These are phyloP conservation scores for Leptinotarsa peninsularis DNA, from an alignment of 2,888 invertebrate species.

Conservation along the genomic window DNA sequence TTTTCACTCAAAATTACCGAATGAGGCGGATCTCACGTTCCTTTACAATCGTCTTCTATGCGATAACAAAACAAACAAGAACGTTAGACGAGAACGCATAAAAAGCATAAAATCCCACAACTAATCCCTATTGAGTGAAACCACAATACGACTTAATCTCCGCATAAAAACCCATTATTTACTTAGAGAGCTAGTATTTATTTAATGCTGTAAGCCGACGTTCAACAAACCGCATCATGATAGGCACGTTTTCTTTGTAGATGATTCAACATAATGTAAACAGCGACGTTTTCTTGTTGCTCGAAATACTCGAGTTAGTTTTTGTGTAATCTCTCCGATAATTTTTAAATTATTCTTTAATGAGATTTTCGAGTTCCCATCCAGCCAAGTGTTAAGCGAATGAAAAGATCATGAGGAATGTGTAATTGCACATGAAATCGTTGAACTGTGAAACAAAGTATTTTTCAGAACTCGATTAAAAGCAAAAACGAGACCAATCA, in stretches of 20 bases:
- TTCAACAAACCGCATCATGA: conserved; percentile 48
- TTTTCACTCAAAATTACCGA: not conserved
- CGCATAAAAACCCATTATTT: conserved; percentile 48
- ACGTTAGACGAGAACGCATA: conserved; percentile 9
- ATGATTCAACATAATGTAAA: conserved; percentile 40
- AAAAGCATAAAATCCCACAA: conserved; percentile 42
- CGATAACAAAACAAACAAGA: conserved; percentile 13
- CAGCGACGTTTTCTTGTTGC: conserved; percentile 38
- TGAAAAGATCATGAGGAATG: not conserved
- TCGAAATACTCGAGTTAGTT: conserved; percentile 26
- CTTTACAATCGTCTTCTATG: not conserved
- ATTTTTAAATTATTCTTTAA: conserved; percentile 35
- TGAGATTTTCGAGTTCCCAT: conserved; percentile 41
- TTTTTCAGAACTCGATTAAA: no score
- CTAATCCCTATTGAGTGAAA: conserved; percentile 42
- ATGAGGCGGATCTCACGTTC: not conserved
- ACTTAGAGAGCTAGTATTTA: conserved; percentile 46
- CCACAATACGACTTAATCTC: conserved; percentile 46
- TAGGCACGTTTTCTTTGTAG: conserved; percentile 48
- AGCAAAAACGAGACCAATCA: no score
- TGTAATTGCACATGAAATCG: not conserved
- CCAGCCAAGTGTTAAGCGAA: conserved; percentile 33
- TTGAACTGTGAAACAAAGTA: not conserved
- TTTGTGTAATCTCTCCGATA: conserved; percentile 29
- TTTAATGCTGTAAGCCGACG: conserved; percentile 44